These are phyloP conservation scores for Poeciliopsis gracilis DNA, from an alignment of 2,797 vertebrate species.

Conservation along the genomic window DNA sequence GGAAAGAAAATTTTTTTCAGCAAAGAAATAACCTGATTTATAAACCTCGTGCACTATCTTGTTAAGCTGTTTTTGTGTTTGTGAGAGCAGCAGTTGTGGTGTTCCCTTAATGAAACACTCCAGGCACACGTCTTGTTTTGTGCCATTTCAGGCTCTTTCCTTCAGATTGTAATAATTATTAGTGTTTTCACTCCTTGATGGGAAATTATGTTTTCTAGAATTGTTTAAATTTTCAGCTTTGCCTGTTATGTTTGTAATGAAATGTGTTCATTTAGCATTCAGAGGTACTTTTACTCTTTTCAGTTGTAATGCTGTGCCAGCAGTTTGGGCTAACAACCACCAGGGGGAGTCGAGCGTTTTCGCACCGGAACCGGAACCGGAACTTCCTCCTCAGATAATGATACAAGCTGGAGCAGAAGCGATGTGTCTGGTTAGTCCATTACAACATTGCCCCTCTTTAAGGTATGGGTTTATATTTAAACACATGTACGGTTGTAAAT, in stretches of 20 bases:
- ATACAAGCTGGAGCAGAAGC: too few species aligned
- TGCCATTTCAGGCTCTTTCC: conserved; percentile 31
- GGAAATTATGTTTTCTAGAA: neutral
- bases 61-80: conserved; percentile 76
- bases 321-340: too few species aligned
- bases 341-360: too few species aligned
- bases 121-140: conserved; percentile 45
- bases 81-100: conserved; percentile 52
- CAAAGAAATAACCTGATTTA: conserved; percentile 72
- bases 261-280: conserved; percentile 10
- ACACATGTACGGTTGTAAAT: too few species aligned
- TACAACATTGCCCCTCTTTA: too few species aligned
- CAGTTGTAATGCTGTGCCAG: too few species aligned
- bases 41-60: conserved; percentile 69
- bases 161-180: conserved; percentile 48
- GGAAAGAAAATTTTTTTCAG: conserved; percentile 62
- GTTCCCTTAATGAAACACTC: conserved; percentile 64
- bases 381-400: too few species aligned
- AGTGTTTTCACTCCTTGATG: conserved; percentile 14
- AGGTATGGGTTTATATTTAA: too few species aligned
- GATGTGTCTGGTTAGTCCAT: too few species aligned
- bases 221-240: neutral
- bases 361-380: too few species aligned
- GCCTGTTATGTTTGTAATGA: neutral
- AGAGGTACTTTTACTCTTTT: too few species aligned